Percentiles rank a stretch among this genome's conserved stretches.
phyloP scores from a whole-genome alignment of 2,888 invertebrate species.

The Gymnocheta viridis region DNA sequence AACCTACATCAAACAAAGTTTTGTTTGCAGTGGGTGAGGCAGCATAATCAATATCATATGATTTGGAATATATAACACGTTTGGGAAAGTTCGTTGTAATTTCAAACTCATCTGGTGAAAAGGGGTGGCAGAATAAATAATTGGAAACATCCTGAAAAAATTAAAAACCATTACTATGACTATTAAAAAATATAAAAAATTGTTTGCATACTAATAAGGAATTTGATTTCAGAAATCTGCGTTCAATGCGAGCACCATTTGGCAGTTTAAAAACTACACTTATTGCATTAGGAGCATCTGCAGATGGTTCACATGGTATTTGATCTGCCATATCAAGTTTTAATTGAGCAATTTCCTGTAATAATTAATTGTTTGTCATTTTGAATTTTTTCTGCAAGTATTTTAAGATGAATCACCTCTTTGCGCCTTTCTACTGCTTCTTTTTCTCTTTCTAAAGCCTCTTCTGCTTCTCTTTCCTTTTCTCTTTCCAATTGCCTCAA shows the following conservation, averaged over 20 bases:
- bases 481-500: conserved; percentile 85
- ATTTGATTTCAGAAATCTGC: conserved; percentile 91
- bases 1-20: conserved; percentile 86
- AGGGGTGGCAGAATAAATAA: conserved; percentile 97
- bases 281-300: conserved; percentile 87
- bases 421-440: conserved; percentile 83
- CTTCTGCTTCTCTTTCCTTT: conserved; percentile 83
- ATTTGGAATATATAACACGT: conserved; percentile 86
- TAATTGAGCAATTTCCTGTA: conserved; percentile 85
- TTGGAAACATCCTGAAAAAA: conserved; percentile 93
- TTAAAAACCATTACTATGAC: conserved; percentile 43
- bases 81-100: conserved; percentile 98
- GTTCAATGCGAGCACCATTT: conserved; percentile 92
- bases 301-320: conserved; percentile 90
- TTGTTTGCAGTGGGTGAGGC: conserved; percentile 72
- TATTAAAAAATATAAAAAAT: conserved; percentile 22
- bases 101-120: conserved; percentile 95
- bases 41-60: conserved; percentile 62
- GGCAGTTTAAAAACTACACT: conserved; percentile 96
- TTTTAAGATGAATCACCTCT: conserved; percentile 74
- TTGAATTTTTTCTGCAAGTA: neutral
- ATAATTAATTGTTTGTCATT: neutral
- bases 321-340: conserved; percentile 86
- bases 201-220: conserved; percentile 88
- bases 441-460: conserved; percentile 82